These are phyloP conservation scores for Ethmia dodecea DNA, from an alignment of 2,888 invertebrate genomes.

Conservation along the genomic window DNA sequence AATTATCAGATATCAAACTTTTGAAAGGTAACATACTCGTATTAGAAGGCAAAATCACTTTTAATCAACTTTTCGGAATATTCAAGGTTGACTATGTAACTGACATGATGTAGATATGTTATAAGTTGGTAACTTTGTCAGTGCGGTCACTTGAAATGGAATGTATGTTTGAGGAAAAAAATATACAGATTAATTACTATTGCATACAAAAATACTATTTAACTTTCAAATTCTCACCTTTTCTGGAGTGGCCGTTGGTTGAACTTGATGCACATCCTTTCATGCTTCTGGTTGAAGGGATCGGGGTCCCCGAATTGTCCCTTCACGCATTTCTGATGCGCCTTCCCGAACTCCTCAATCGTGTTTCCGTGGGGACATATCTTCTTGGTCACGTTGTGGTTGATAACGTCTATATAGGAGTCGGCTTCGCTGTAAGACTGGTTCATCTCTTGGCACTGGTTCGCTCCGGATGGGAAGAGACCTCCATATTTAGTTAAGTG, in stretches of 20 bases:
- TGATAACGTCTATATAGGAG: conserved; percentile 66
- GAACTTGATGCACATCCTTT: conserved; percentile 70
- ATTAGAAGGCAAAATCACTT: too few species aligned
- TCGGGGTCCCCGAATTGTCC: conserved; percentile 53
- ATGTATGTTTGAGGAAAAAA: too few species aligned
- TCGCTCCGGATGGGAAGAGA: conserved; percentile 67
- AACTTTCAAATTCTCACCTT: conserved; percentile 55
- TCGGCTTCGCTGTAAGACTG: conserved; percentile 71
- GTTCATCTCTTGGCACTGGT: conserved; percentile 68
- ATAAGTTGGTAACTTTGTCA: too few species aligned
- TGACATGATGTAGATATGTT: too few species aligned
- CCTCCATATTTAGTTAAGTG: conserved; percentile 71
- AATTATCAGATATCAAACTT: too few species aligned
- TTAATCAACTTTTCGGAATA: too few species aligned
- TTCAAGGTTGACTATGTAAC: too few species aligned
- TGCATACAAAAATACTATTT: too few species aligned
- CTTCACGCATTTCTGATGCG: conserved; percentile 70
- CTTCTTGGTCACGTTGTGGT: conserved; percentile 53
- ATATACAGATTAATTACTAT: too few species aligned
- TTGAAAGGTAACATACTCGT: too few species aligned
- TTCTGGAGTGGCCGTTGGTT: conserved; percentile 70
- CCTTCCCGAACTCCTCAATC: conserved; percentile 69
- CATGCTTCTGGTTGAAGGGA: conserved; percentile 60
- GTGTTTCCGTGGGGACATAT: conserved; percentile 67
- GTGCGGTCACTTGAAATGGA: too few species aligned